Conservation (phyloP, 53 echinoderm and acorn worm species). For the Temnopleurus reevesii region DNA sequence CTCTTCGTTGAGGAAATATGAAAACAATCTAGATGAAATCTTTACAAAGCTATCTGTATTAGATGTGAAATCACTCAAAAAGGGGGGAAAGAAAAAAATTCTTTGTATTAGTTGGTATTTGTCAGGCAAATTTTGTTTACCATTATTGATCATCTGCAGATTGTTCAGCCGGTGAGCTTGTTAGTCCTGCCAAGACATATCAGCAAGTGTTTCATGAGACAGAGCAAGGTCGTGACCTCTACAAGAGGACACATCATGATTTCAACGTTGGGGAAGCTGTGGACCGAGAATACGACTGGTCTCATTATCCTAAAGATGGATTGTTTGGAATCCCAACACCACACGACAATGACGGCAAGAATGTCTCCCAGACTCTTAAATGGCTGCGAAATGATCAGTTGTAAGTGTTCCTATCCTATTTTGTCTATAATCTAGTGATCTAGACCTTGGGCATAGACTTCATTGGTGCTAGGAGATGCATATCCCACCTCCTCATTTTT, state of each 20-base stretch:
- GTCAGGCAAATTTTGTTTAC: not conserved
- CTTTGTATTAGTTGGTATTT: too few species aligned
- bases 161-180: slow-evolving; percentile 92
- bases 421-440: too few species aligned
- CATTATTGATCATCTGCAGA: slow-evolving; percentile 42
- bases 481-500: too few species aligned
- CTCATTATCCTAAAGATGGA: slow-evolving; percentile 82
- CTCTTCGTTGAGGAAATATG: too few species aligned
- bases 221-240: slow-evolving; percentile 80
- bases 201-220: slow-evolving; percentile 78
- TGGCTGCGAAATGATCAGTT: slow-evolving; percentile 90
- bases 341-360: slow-evolving; percentile 92
- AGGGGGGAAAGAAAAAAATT: too few species aligned
- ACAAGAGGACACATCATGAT: slow-evolving; percentile 89
- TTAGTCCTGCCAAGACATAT: slow-evolving; percentile 84
- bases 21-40: too few species aligned
- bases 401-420: slow-evolving; percentile 88
- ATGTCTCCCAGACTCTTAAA: slow-evolving; percentile 80
- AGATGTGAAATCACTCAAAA: slow-evolving; percentile 9
- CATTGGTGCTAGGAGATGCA: too few species aligned
- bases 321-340: slow-evolving; percentile 88
- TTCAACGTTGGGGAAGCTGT: slow-evolving; percentile 90
- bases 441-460: too few species aligned
- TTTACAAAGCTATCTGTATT: not conserved
- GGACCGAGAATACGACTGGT: slow-evolving; percentile 95